phyloP scores from a whole-genome alignment of 2,113 vertebrate species.

The Notiomystis cincta region DNA sequence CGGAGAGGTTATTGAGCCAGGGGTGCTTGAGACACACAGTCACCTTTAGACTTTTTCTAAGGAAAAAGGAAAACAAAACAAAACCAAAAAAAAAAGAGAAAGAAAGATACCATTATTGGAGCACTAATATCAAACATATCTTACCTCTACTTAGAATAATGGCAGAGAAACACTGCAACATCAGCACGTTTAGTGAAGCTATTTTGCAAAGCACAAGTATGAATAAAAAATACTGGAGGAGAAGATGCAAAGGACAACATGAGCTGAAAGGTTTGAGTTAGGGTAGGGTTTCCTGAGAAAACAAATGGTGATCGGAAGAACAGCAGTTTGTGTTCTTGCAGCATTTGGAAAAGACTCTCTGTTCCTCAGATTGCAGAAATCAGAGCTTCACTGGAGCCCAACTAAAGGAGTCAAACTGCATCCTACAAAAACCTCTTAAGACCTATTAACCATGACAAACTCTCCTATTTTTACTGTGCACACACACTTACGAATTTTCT shows the following conservation, averaged over 20 bases:
- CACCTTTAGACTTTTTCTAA: constrained; percentile 34
- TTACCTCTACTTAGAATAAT: neutral
- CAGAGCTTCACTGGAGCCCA: neutral
- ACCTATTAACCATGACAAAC: neutral
- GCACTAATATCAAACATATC: neutral
- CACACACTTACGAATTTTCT: neutral
- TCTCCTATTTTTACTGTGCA: neutral
- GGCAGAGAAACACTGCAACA: neutral
- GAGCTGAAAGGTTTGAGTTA: neutral
- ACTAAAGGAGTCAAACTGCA: neutral
- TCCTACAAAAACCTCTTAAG: neutral
- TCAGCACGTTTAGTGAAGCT: neutral
- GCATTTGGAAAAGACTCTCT: neutral
- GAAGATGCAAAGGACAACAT: neutral
- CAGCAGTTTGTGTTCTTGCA: neutral
- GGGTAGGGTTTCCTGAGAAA: neutral
- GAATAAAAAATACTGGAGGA: neutral
- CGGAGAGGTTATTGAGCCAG: constrained; percentile 46
- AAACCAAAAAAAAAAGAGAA: neutral
- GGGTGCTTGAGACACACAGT: neutral
- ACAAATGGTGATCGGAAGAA: neutral
- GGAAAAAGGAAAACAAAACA: neutral
- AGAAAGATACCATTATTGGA: neutral
- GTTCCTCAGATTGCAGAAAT: neutral
- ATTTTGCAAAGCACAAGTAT: neutral